phyloP scores from a whole-genome alignment of 64 coral and sea anemone species.

The Pachyseris speciosa region DNA sequence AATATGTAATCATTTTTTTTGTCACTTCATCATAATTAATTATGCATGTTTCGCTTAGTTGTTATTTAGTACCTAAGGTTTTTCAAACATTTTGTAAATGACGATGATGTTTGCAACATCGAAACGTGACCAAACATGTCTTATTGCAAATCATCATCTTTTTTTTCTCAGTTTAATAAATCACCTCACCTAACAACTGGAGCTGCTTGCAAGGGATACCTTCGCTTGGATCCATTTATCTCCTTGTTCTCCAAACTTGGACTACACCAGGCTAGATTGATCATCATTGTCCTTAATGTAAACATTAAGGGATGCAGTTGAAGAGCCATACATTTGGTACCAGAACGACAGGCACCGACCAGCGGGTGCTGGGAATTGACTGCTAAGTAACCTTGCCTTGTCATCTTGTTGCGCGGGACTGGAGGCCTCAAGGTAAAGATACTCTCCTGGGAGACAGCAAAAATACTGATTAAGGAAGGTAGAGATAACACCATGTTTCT shows the following conservation, averaged over 20 bases:
- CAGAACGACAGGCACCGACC: slow-evolving; percentile 76
- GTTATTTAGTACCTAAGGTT: too few relatives aligned
- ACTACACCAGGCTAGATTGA: slow-evolving; percentile 21
- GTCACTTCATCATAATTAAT: too few relatives aligned
- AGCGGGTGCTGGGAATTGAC: slow-evolving; percentile 23
- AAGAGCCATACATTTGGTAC: slow-evolving; percentile 83
- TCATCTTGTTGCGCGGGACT: slow-evolving; percentile 67
- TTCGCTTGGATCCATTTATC: slow-evolving; percentile 48
- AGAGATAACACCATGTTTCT: too few relatives aligned
- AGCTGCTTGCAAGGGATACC: slow-evolving; percentile 20
- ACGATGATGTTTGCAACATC: neutral
- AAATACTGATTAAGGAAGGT: neutral
- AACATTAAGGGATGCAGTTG: slow-evolving; percentile 54
- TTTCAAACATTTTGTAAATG: too few relatives aligned
- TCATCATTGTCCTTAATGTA: neutral
- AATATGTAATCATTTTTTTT: too few relatives aligned
- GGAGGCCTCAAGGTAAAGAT: slow-evolving; percentile 78
- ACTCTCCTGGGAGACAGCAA: slow-evolving; percentile 40
- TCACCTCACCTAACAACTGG: slow-evolving; percentile 40
- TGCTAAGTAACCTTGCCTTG: slow-evolving; percentile 71
- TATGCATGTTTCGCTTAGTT: too few relatives aligned
- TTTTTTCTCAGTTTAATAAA: neutral
- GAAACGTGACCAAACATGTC: neutral
- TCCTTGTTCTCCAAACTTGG: slow-evolving; percentile 63
- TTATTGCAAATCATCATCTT: too few relatives aligned